Evolutionary conservation across 64 coral and sea anemone genomes (phyloP).

Genomic region (Actinia equina): DNA sequence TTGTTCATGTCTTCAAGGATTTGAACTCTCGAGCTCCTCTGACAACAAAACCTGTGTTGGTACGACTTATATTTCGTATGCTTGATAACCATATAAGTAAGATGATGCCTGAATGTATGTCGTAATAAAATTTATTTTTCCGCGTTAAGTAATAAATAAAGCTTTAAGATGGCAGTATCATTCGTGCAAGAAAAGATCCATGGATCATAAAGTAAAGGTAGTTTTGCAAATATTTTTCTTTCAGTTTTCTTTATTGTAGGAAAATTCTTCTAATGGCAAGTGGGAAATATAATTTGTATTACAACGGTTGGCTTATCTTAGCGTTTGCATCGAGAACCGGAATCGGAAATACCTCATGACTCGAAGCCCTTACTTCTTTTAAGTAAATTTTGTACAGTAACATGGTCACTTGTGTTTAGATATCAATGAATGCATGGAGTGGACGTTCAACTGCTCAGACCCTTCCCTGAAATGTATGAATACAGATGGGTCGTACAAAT

Average conservation of each 20-base stretch:
- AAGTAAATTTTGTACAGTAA: too few relatives aligned
- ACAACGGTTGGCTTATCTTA: too few relatives aligned
- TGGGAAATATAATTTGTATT: too few relatives aligned
- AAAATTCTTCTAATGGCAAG: too few relatives aligned
- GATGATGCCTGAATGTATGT: background rate
- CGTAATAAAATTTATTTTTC: too few relatives aligned
- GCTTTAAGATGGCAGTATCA: too few relatives aligned
- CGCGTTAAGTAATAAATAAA: too few relatives aligned
- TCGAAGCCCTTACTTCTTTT: too few relatives aligned
- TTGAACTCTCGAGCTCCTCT: background rate
- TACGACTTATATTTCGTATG: background rate
- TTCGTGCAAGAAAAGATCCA: too few relatives aligned
- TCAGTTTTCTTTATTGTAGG: too few relatives aligned
- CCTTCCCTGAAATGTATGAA: slow-evolving; percentile 37
- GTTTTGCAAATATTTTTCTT: too few relatives aligned
- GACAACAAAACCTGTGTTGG: slow-evolving; percentile 36
- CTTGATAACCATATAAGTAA: background rate
- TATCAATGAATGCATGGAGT: slow-evolving; percentile 46
- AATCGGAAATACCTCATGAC: background rate
- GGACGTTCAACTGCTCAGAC: slow-evolving; percentile 45
- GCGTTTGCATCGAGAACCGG: background rate
- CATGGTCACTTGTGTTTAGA: background rate
- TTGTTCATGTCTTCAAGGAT: slow-evolving; percentile 50
- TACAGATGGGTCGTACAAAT: slow-evolving; percentile 54
- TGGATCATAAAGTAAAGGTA: too few relatives aligned